These are phyloP conservation scores for Tuberolachnus salignus DNA, from an alignment of 2,888 invertebrate genomes.

Conservation along the genomic window DNA sequence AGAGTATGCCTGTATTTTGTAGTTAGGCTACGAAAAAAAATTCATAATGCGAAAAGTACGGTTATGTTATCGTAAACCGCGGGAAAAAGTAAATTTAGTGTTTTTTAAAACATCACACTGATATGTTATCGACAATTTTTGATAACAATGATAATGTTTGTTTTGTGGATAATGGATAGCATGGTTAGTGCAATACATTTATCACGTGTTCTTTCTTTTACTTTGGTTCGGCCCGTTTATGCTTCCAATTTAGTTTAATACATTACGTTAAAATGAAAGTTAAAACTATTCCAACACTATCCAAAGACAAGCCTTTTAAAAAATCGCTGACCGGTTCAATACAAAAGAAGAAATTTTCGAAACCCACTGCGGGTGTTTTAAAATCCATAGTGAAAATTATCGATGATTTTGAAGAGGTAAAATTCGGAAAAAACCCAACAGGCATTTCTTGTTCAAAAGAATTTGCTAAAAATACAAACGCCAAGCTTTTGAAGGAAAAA, in stretches of 20 bases:
- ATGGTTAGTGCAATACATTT: too few relatives aligned
- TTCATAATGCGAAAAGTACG: too few relatives aligned
- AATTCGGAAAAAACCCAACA: constrained; percentile 20
- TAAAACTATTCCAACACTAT: neutral
- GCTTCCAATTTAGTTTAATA: neutral
- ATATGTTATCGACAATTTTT: neutral
- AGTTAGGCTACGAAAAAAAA: too few relatives aligned
- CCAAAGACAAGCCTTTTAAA: neutral
- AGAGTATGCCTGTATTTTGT: too few relatives aligned
- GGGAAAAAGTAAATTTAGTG: too few relatives aligned
- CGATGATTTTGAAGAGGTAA: constrained; percentile 40
- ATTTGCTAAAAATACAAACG: too few relatives aligned
- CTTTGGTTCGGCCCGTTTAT: neutral
- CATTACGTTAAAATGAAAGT: constrained; percentile 36
- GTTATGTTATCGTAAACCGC: too few relatives aligned
- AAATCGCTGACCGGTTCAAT: neutral
- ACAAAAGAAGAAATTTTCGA: constrained; percentile 39
- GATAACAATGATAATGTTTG: constrained; percentile 21
- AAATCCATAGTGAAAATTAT: constrained; percentile 44
- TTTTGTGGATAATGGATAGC: neutral
- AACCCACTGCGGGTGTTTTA: constrained; percentile 29
- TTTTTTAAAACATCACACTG: too few relatives aligned
- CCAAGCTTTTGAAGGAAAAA: too few relatives aligned
- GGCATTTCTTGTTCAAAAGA: constrained; percentile 29
- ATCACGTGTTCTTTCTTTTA: constrained; percentile 17